Evolutionary conservation across 1,140 invertebrate species (phyloP).

Genomic region (Drosophila ambigua): DNA sequence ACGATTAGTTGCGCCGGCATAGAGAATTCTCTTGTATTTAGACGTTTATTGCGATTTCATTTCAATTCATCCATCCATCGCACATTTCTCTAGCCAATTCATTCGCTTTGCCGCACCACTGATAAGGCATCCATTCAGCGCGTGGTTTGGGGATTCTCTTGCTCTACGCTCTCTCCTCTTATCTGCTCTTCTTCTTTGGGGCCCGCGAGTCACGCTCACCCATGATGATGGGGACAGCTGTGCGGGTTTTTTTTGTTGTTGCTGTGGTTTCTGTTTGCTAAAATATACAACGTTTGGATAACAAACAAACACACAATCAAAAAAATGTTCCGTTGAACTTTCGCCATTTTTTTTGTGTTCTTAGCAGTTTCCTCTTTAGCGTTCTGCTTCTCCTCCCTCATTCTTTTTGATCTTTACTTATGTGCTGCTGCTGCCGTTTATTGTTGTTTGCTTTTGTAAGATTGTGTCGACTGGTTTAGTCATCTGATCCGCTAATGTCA

Average conservation of each 20-base stretch:
- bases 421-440: slow-evolving; percentile 2
- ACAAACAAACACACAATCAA: slow-evolving; percentile 12
- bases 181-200: slow-evolving; percentile 1
- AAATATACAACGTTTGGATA: slow-evolving; percentile 14
- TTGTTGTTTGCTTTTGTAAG: slow-evolving; percentile 5
- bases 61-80: slow-evolving; percentile 19
- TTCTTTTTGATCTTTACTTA: neutral
- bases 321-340: slow-evolving; percentile 50
- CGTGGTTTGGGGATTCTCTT: too few species aligned
- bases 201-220: slow-evolving; percentile 25
- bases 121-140: slow-evolving; percentile 39
- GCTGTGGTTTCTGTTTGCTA: neutral
- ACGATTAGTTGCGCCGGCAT: slow-evolving; percentile 20
- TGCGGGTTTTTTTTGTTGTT: neutral
- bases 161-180: neutral
- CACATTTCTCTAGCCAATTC: neutral
- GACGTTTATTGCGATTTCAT: slow-evolving; percentile 1
- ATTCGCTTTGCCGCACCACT: slow-evolving; percentile 12
- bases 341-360: slow-evolving; percentile 22
- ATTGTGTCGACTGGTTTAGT: slow-evolving; percentile 22
- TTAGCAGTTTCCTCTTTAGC: neutral
- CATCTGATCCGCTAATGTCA: slow-evolving; percentile 29
- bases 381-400: neutral
- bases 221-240: slow-evolving; percentile 21
- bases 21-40: neutral